These are phyloP conservation scores for Oligia fasciuncula DNA, from an alignment of 2,888 invertebrate species.

Conservation along the genomic window DNA sequence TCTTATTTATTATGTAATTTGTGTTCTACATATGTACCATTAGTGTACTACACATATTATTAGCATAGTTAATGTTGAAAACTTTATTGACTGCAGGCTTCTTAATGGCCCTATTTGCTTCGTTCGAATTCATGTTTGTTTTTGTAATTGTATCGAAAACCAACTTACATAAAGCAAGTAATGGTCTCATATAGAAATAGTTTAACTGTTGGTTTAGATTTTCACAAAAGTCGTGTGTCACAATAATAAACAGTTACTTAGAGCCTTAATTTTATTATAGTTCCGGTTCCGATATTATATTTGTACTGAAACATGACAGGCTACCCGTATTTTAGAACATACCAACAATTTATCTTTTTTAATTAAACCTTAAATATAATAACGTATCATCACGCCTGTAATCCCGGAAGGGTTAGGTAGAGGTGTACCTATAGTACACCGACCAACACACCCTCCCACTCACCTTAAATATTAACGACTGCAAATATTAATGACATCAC, in stretches of 20 bases:
- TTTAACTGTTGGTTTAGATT: background rate
- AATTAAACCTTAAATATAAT: background rate
- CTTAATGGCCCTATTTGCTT: slow-evolving; percentile 31
- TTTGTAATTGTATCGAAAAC: slow-evolving; percentile 27
- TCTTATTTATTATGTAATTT: slow-evolving; percentile 27
- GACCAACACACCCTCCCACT: background rate
- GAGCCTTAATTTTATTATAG: background rate
- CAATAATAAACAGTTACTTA: background rate
- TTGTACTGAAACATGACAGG: no score
- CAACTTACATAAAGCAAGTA: slow-evolving; percentile 3
- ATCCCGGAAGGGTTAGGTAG: background rate
- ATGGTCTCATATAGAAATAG: slow-evolving; percentile 1
- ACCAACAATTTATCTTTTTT: background rate
- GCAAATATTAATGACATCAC: slow-evolving; percentile 5
- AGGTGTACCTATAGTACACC: background rate
- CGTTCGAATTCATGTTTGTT: slow-evolving; percentile 16
- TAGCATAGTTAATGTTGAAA: slow-evolving; percentile 34
- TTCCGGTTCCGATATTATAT: no score
- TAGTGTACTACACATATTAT: slow-evolving; percentile 35
- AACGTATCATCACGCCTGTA: background rate
- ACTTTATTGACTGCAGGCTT: slow-evolving; percentile 24
- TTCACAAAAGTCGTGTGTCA: background rate
- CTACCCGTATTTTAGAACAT: background rate
- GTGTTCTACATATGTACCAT: slow-evolving; percentile 17
- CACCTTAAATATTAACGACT: no score